Percentiles rank a stretch among this genome's conserved stretches.
Conservation (phyloP, 2,888 invertebrate species). For the Sinodicranocentrus sp. region DNA sequence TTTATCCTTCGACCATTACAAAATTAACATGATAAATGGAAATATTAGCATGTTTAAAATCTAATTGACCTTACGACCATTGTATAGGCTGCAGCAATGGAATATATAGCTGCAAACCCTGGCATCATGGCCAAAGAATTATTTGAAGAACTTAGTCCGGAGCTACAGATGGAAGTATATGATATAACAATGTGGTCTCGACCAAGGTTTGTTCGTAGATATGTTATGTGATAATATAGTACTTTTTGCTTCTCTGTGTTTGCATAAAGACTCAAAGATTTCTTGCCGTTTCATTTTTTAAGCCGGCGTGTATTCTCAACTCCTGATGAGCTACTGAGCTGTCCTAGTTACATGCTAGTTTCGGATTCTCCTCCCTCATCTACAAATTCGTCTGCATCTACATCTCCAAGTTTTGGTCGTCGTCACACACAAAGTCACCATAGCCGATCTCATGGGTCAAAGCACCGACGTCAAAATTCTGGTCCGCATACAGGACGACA, state of each 20-base stretch:
- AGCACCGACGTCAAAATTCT: slow-evolving; percentile 28
- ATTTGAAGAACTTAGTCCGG: slow-evolving; percentile 82
- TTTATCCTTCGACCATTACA: background rate
- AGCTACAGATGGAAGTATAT: slow-evolving; percentile 82
- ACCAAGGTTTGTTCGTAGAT: slow-evolving; percentile 77
- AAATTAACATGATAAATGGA: background rate
- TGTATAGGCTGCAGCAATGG: slow-evolving; percentile 80
- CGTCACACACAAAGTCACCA: slow-evolving; percentile 54
- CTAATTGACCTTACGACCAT: background rate
- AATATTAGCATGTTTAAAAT: background rate
- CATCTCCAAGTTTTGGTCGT: slow-evolving; percentile 73
- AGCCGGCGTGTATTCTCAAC: slow-evolving; percentile 75
- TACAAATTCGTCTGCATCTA: slow-evolving; percentile 72
- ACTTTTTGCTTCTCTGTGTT: background rate
- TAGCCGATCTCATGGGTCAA: slow-evolving; percentile 52
- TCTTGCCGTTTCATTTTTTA: slow-evolving; percentile 16
- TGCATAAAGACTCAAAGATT: background rate
- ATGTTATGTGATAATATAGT: too few relatives aligned
- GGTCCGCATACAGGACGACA: slow-evolving; percentile 30
- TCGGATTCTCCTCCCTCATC: slow-evolving; percentile 73
- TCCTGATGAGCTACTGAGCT: slow-evolving; percentile 73
- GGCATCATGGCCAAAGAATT: slow-evolving; percentile 81
- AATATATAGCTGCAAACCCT: slow-evolving; percentile 81
- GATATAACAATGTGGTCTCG: slow-evolving; percentile 80
- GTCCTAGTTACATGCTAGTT: slow-evolving; percentile 75